phyloP scores from a whole-genome alignment of 1,140 invertebrate species.

The Dendroctonus valens region DNA sequence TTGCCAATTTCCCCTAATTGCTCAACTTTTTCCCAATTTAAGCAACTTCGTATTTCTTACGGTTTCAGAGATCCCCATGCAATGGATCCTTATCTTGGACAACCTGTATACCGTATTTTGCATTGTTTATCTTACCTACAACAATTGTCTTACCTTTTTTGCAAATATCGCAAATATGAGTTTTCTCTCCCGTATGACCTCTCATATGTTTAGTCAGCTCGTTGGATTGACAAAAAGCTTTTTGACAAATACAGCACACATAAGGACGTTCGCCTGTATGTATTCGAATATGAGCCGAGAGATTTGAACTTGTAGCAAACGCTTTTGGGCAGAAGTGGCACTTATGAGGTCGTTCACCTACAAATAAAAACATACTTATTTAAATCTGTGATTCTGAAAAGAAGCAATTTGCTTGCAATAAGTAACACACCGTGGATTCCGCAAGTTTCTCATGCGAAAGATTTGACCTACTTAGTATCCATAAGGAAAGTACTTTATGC shows the following conservation, averaged over 20 bases:
- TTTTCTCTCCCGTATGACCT: slow-evolving; percentile 53
- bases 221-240: slow-evolving; percentile 52
- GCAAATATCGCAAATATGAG: slow-evolving; percentile 53
- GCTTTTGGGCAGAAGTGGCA: slow-evolving; percentile 56
- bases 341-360: slow-evolving; percentile 56
- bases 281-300: slow-evolving; percentile 55
- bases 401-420: background rate
- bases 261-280: slow-evolving; percentile 55
- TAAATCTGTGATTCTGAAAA: background rate
- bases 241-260: slow-evolving; percentile 52
- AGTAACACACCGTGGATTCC: too few species aligned
- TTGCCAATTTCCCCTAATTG: too few species aligned
- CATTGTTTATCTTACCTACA: background rate
- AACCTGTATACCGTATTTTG: background rate
- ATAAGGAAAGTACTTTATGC: too few species aligned
- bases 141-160: slow-evolving; percentile 43
- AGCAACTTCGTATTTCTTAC: too few species aligned
- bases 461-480: too few species aligned
- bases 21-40: too few species aligned
- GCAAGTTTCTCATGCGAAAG: too few species aligned
- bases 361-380: background rate
- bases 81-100: too few species aligned
- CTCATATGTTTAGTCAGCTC: slow-evolving; percentile 52
- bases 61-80: too few species aligned
- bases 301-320: slow-evolving; percentile 58